A percentile compares a stretch with the other conserved stretches of the same genome.
Evolutionary conservation across 2,113 vertebrate species (phyloP).

Genomic region (Fulmarus glacialis): DNA sequence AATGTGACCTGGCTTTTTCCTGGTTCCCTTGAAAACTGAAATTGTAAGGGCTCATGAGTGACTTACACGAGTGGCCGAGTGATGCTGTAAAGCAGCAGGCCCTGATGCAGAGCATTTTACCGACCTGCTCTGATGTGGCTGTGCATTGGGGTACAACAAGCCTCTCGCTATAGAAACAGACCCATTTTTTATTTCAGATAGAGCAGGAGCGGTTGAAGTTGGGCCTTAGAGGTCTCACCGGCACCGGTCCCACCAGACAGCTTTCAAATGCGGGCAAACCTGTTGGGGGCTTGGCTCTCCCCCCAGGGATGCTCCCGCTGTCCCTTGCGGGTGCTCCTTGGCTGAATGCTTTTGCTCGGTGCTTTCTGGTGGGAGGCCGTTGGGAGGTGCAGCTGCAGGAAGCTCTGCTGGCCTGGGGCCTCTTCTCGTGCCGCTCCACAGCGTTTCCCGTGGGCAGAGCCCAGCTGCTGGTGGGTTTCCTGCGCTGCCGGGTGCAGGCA

Average conservation of each 20-base stretch:
- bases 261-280: background rate
- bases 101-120: background rate
- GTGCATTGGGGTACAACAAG: rapidly evolving
- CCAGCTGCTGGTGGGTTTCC: background rate
- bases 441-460: conserved; percentile 37
- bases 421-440: background rate
- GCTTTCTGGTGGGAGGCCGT: background rate
- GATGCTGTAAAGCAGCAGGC: background rate
- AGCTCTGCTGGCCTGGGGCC: background rate
- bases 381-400: conserved; percentile 36
- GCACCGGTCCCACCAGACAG: background rate
- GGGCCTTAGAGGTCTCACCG: background rate
- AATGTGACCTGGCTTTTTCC: background rate
- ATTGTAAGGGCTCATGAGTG: background rate
- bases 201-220: background rate
- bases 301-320: background rate
- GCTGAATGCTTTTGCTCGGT: rapidly evolving
- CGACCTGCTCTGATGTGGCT: background rate
- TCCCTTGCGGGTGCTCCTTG: background rate
- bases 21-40: background rate
- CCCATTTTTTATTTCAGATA: background rate
- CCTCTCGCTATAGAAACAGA: background rate
- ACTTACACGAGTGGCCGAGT: background rate
- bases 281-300: background rate
- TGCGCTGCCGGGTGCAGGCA: background rate